Percentiles rank a stretch among this genome's conserved stretches.
phyloP scores from a whole-genome alignment of 2,113 vertebrate genomes.

The Eulemur macaco region DNA sequence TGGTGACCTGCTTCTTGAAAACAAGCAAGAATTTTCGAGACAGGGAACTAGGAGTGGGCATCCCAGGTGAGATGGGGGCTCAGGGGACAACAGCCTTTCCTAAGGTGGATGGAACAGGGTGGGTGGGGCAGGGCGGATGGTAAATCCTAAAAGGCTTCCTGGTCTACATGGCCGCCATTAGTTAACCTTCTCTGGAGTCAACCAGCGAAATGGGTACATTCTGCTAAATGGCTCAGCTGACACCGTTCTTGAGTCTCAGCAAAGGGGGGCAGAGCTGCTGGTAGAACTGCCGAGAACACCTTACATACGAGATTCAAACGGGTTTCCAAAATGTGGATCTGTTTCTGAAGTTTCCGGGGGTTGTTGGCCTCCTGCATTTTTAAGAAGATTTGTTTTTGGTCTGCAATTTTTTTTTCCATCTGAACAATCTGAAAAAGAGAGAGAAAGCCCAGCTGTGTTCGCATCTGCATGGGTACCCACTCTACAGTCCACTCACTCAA shows the following conservation, averaged over 20 bases:
- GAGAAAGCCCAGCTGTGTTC: background rate
- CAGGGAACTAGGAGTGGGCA: background rate
- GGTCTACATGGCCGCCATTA: background rate
- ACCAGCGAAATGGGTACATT: no score
- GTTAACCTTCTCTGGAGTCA: background rate
- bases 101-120: background rate
- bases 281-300: background rate
- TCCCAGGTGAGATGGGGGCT: no score
- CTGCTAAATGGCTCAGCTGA: background rate
- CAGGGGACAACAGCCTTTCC: background rate
- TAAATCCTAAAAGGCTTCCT: background rate
- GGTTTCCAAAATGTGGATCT: slow-evolving; percentile 66
- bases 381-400: slow-evolving; percentile 56
- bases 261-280: background rate
- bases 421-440: slow-evolving; percentile 56
- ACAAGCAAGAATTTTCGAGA: background rate
- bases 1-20: background rate
- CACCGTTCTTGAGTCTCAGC: background rate
- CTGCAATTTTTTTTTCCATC: slow-evolving; percentile 65
- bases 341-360: slow-evolving; percentile 65
- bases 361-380: slow-evolving; percentile 60
- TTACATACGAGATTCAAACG: slow-evolving; percentile 66
- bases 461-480: background rate
- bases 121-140: background rate
- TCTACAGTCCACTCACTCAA: background rate